Evolutionary conservation across 2,113 vertebrate genomes (phyloP).

Genomic region (Benitochromis conjunctus): DNA sequence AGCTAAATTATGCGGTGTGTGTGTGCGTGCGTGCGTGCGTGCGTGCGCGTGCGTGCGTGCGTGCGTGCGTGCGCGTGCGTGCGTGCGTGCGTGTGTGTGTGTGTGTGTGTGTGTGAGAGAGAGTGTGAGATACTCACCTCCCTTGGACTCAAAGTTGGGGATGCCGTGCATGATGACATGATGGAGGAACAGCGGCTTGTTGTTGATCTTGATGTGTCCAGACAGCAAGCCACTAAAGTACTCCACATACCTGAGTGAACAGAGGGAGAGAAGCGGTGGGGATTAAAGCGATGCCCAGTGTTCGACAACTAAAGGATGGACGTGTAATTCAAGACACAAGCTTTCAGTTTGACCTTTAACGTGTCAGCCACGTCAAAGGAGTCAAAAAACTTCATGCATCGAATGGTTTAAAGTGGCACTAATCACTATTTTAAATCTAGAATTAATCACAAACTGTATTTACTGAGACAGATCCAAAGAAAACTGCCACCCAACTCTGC

Average conservation of each 20-base stretch:
- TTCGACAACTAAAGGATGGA: not conserved
- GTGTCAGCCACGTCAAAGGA: not conserved
- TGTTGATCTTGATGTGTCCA: conserved; percentile 98
- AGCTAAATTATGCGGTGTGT: not conserved
- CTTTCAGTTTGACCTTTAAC: not conserved
- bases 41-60: too few species aligned
- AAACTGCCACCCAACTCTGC: not conserved
- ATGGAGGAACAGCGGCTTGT: conserved; percentile 96
- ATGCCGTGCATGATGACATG: conserved; percentile 98
- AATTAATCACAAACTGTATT: not conserved
- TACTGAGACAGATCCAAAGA: not conserved
- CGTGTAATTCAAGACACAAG: not conserved
- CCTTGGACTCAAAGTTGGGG: conserved; percentile 95
- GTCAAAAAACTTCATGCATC: not conserved
- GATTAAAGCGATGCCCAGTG: not conserved
- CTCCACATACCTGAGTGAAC: conserved; percentile 84
- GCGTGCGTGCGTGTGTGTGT: too few species aligned
- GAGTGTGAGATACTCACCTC: conserved; percentile 69
- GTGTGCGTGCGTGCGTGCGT: not conserved
- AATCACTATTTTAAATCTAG: not conserved
- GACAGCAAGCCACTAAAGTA: conserved; percentile 97
- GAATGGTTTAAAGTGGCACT: not conserved
- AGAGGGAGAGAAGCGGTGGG: not conserved
- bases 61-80: too few species aligned
- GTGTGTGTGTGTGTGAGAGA: too few species aligned